Percentiles rank a stretch among this genome's conserved stretches.
These are phyloP conservation scores for Phocoena sinus DNA, from an alignment of 2,113 vertebrate genomes.

Conservation along the genomic window DNA sequence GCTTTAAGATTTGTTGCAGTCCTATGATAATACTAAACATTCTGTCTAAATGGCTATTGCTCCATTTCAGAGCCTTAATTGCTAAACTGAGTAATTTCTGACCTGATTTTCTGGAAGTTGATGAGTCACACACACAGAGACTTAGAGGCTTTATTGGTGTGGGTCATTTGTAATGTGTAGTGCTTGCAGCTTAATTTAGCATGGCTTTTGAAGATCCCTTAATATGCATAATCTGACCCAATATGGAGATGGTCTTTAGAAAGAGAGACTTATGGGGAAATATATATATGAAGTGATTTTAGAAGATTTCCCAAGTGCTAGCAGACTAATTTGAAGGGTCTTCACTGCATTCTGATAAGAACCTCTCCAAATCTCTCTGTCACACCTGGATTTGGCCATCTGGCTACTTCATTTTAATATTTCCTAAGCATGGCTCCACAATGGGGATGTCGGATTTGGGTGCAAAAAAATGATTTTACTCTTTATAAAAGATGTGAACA, in stretches of 20 bases:
- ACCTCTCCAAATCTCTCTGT: conserved; percentile 43
- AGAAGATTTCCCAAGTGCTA: conserved; percentile 76
- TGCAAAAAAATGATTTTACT: background rate
- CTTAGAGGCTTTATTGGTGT: conserved; percentile 56
- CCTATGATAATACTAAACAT: background rate
- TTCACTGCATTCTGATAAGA: conserved; percentile 73
- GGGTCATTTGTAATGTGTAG: conserved; percentile 71
- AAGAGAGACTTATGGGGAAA: conserved; percentile 74
- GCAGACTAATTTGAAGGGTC: conserved; percentile 69
- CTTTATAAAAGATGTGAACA: background rate
- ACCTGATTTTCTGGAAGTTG: conserved; percentile 61
- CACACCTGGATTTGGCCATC: conserved; percentile 53
- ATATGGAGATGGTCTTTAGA: conserved; percentile 77
- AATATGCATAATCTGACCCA: conserved; percentile 81
- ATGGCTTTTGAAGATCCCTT: conserved; percentile 75
- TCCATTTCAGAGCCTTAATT: conserved; percentile 36
- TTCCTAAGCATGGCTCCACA: conserved; percentile 57
- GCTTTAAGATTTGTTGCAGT: background rate
- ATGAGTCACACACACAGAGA: conserved; percentile 51
- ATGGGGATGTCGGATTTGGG: background rate
- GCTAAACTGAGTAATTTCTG: conserved; percentile 52
- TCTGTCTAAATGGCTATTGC: background rate
- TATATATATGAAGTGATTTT: conserved; percentile 73
- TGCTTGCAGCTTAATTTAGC: conserved; percentile 71
- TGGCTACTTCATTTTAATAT: conserved; percentile 59